phyloP scores from a whole-genome alignment of 2,797 vertebrate genomes.

The Morus bassanus region DNA sequence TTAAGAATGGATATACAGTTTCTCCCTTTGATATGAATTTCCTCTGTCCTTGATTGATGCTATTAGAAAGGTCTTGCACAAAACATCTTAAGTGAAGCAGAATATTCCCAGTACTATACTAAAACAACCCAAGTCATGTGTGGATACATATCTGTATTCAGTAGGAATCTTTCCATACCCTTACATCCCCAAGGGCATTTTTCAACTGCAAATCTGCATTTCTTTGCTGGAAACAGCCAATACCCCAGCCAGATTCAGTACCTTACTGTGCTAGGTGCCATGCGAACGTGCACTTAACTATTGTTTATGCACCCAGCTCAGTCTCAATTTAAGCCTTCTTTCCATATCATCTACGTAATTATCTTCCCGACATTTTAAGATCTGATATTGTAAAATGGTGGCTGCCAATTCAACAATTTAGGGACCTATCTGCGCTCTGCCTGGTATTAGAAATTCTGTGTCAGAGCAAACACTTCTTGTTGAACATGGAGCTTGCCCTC shows the following conservation, averaged over 20 bases:
- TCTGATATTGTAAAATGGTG: not conserved
- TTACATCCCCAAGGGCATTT: not conserved
- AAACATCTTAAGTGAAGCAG: not conserved
- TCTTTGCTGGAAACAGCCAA: not conserved
- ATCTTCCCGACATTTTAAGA: not conserved
- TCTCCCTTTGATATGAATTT: not conserved
- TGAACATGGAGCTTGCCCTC: not conserved
- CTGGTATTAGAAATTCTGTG: not conserved
- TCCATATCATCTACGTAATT: not conserved
- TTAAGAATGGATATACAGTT: not conserved
- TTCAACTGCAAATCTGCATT: not conserved
- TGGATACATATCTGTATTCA: not conserved
- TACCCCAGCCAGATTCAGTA: not conserved
- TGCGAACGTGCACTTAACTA: fast-evolving
- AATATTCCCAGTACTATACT: not conserved
- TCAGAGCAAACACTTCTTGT: not conserved
- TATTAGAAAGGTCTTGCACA: not conserved
- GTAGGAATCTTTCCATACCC: not conserved
- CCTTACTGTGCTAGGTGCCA: not conserved
- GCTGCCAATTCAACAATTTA: not conserved
- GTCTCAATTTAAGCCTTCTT: not conserved
- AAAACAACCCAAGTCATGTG: not conserved
- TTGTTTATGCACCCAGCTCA: not conserved
- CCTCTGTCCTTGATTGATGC: not conserved
- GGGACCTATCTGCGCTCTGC: not conserved